A percentile compares a stretch with the other conserved stretches of the same genome.
Conservation (phyloP, 2,113 vertebrate species). For the Microcebus griseorufus region DNA sequence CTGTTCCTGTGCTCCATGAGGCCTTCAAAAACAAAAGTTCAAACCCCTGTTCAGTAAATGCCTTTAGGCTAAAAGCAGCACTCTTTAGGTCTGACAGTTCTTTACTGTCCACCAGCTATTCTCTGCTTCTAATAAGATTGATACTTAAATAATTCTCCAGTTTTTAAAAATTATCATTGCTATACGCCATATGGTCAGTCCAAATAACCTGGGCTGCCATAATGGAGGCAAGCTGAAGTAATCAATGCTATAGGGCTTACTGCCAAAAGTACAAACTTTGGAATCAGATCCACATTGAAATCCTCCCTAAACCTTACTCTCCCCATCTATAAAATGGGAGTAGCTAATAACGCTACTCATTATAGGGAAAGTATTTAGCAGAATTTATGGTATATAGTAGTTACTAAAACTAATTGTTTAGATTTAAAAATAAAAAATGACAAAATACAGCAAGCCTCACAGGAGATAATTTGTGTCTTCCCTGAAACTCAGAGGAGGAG, state of each 20-base stretch:
- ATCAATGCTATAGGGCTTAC: background rate
- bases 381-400: background rate
- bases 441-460: background rate
- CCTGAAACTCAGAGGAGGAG: background rate
- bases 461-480: background rate
- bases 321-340: background rate
- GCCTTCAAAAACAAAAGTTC: background rate
- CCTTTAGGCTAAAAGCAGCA: background rate
- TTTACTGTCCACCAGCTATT: background rate
- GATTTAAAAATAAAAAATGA: background rate
- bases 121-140: background rate
- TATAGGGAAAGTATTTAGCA: background rate
- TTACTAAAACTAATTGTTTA: background rate
- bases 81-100: background rate
- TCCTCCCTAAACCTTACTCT: background rate
- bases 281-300: background rate
- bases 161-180: background rate
- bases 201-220: too few relatives aligned
- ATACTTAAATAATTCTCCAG: background rate
- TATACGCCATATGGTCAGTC: background rate
- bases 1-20: background rate
- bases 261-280: background rate
- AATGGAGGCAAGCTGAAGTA: background rate
- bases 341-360: background rate
- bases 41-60: background rate